Conservation (phyloP, 2,797 vertebrate genomes). For the Peromyscus nudipes region DNA sequence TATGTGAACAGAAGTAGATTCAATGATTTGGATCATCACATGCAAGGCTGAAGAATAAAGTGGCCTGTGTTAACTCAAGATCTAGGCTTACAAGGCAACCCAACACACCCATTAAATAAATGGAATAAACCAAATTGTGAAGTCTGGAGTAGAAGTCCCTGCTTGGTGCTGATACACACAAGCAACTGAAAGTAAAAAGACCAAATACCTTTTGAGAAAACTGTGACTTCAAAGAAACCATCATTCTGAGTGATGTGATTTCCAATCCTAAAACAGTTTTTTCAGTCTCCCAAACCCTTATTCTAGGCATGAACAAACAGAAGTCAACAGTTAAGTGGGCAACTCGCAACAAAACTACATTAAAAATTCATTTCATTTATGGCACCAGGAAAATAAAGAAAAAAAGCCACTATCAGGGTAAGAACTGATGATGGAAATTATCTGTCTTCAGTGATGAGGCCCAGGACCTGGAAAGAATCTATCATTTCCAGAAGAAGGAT, state of each 20-base stretch:
- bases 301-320: neutral
- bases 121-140: neutral
- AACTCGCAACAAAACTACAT: neutral
- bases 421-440: neutral
- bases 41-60: neutral
- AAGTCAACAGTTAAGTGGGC: neutral
- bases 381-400: neutral
- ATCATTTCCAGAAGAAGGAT: neutral
- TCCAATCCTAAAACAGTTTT: neutral
- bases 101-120: neutral
- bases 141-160: neutral
- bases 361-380: neutral
- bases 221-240: neutral
- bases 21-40: neutral
- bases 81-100: neutral
- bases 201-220: constrained; percentile 14
- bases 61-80: neutral
- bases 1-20: neutral
- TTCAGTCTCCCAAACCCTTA: neutral
- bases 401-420: neutral
- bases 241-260: neutral
- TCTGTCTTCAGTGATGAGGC: neutral
- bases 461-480: neutral
- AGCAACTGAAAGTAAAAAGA: neutral
- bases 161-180: neutral